Evolutionary conservation across 1,140 invertebrate species (phyloP).

Genomic region (Panagrolaimus sp.): DNA sequence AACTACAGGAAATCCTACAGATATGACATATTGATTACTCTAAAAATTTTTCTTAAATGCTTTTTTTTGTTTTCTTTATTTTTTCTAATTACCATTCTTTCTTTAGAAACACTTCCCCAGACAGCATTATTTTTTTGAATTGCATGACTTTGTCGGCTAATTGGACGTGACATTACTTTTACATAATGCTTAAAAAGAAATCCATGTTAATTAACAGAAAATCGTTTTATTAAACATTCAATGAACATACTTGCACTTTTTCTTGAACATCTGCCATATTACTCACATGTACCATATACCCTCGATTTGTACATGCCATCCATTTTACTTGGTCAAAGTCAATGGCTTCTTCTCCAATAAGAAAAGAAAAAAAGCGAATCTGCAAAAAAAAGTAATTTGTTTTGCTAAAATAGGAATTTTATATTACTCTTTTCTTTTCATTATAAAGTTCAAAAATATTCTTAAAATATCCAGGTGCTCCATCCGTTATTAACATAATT

Average conservation of each 20-base stretch:
- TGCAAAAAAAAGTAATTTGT: too few species aligned
- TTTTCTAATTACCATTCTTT: conserved; percentile 50
- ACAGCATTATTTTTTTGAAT: conserved; percentile 39
- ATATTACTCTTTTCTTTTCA: conserved; percentile 62
- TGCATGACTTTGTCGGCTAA: conserved; percentile 35
- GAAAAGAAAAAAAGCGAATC: conserved; percentile 84
- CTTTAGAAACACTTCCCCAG: conserved; percentile 53
- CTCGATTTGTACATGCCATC: conserved; percentile 95
- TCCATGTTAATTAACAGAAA: conserved; percentile 13
- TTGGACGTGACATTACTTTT: conserved; percentile 48
- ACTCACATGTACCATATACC: conserved; percentile 63
- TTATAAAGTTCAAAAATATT: conserved; percentile 84
- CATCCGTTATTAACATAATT: conserved; percentile 97
- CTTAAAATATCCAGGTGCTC: conserved; percentile 84
- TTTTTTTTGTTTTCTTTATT: neutral
- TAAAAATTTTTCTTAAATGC: conserved; percentile 21
- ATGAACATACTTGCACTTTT: conserved; percentile 44
- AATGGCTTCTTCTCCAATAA: conserved; percentile 87
- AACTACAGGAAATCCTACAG: conserved; percentile 54
- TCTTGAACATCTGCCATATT: conserved; percentile 58
- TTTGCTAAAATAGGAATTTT: too few species aligned
- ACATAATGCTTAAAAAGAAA: conserved; percentile 51
- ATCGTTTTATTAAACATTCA: neutral
- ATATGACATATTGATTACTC: conserved; percentile 57
- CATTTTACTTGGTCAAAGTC: conserved; percentile 83